Conservation (phyloP, 2,113 vertebrate species). For the Kryptolebias marmoratus region DNA sequence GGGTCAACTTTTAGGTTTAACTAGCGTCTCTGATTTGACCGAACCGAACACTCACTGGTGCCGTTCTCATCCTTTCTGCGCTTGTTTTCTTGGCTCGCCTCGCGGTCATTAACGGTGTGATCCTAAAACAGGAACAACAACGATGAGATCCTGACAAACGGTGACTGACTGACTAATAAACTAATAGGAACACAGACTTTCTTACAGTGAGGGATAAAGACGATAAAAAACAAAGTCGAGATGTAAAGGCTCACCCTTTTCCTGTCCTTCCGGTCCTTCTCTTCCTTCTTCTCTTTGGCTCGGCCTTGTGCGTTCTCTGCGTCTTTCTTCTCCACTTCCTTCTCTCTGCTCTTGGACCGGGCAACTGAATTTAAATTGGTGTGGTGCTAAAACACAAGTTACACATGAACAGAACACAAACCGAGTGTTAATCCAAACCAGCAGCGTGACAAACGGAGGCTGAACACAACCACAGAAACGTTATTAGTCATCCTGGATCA, state of each 20-base stretch:
- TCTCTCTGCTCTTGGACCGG: constrained; percentile 80
- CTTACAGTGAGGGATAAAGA: too few relatives aligned
- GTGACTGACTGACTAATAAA: background rate
- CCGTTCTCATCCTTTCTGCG: constrained; percentile 94
- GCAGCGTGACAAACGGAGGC: background rate
- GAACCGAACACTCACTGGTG: constrained; percentile 82
- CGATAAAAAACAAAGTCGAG: background rate
- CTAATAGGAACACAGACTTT: too few relatives aligned
- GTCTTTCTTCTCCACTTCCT: constrained; percentile 79
- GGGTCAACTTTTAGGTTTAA: background rate
- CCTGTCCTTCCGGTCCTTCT: constrained; percentile 78
- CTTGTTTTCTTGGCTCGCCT: constrained; percentile 88
- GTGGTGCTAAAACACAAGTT: constrained; percentile 68
- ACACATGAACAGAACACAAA: constrained; percentile 42
- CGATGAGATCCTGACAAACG: background rate
- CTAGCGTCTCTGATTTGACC: background rate
- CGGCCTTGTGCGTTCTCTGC: constrained; percentile 66
- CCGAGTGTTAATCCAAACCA: background rate
- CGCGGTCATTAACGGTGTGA: constrained; percentile 86
- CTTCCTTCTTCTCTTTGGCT: constrained; percentile 80
- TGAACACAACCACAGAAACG: background rate
- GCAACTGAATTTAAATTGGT: constrained; percentile 75
- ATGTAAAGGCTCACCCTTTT: constrained; percentile 68
- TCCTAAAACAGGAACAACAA: constrained; percentile 77
- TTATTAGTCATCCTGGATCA: background rate